Evolutionary conservation across 2,888 invertebrate genomes (phyloP), one percentile per base, ranked within the genome.

Genomic region (Strigamia transsilvanica): DNA sequence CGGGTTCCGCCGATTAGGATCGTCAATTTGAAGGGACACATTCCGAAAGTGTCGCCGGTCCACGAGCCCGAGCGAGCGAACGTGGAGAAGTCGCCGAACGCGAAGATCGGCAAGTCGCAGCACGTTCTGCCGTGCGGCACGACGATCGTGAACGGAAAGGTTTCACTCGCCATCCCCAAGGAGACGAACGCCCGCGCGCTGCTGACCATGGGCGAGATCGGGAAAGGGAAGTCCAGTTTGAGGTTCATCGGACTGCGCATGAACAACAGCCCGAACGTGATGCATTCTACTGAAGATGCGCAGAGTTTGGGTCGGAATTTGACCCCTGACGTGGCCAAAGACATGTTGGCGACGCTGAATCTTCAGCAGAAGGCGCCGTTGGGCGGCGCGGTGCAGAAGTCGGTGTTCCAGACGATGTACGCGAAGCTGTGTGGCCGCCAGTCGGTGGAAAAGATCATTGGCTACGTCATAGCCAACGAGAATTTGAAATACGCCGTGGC

Each of bases 281-380:
- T 18, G 56, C 56, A 56, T 56, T 56, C 56, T 56, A 32, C 73
- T 73, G 73, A 73, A 73, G 73, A 32, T 13, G 13, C 32, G 73
- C 27, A 73, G 15, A 73, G 27, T 18, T 18, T 18, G 18, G 18
- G 9, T 9, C 18, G 18, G 2, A 56, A 18, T 18, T 6, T 56
- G 56, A 56, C 18, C 6, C 56, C 56, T 1, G 56, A 56, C 10
- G 5, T 56, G 18, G 7, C 56, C n/a, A n/a, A 9, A 6, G 56
- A 46, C 15, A 46, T 46, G 46, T 38, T 38, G 38, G 12, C n/a
- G 4, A 46, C 12, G 9, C 13, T 46, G 46, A 46, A 18, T 56
- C 56, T 56, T 56, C 56, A 56, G 56, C 56, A 56, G 10, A 56
- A 56, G 10, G 56, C 56, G 18, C 18, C 18, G 56, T 1, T 2